Evolutionary conservation across 2,888 invertebrate genomes (phyloP).

Genomic region (Erebia aethiops): DNA sequence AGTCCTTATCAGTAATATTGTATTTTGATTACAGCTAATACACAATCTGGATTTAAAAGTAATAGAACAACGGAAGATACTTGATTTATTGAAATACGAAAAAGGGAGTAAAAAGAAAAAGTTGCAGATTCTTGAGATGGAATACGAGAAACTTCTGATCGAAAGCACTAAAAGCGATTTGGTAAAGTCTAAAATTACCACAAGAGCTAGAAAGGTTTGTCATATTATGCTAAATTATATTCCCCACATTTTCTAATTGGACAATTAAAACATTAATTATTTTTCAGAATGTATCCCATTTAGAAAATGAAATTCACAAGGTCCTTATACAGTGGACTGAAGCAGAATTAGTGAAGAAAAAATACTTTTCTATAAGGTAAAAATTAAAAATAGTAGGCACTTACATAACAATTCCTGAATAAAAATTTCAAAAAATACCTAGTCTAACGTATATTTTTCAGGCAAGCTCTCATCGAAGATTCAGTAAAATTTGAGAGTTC

Average conservation of each 20-base stretch:
- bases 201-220: constrained; percentile 85
- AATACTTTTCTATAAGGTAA: constrained; percentile 87
- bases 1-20: too few relatives aligned
- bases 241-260: too few relatives aligned
- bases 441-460: constrained; percentile 44
- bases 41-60: constrained; percentile 86
- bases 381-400: neutral
- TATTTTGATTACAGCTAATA: constrained; percentile 57
- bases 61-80: constrained; percentile 87
- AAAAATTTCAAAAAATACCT: neutral
- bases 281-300: constrained; percentile 84
- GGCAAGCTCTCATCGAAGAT: constrained; percentile 86
- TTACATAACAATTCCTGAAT: neutral
- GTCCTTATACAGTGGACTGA: constrained; percentile 92
- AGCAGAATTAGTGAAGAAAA: constrained; percentile 90
- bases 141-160: constrained; percentile 84
- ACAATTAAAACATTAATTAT: neutral
- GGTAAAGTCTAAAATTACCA: constrained; percentile 78
- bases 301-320: constrained; percentile 92
- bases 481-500: constrained; percentile 89
- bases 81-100: constrained; percentile 88
- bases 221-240: too few relatives aligned
- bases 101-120: constrained; percentile 84
- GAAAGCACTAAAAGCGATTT: constrained; percentile 81
- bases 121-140: constrained; percentile 81